Evolutionary conservation across 1,140 invertebrate species (phyloP), one percentile per base, ranked within the genome.

Genomic region (Micrasema longulum): DNA sequence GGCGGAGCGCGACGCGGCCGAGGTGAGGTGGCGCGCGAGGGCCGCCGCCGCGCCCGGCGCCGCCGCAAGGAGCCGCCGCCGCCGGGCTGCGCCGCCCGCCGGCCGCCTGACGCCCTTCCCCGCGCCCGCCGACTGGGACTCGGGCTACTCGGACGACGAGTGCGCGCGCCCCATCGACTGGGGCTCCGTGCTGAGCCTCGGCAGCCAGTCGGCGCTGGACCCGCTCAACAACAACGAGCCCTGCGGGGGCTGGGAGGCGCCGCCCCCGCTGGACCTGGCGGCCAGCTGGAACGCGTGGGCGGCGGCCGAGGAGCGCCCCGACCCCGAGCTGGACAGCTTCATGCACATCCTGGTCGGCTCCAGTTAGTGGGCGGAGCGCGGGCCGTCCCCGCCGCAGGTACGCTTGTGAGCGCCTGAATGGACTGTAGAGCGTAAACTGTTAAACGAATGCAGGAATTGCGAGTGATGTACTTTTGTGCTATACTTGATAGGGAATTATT

Each of bases 121-220:
- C 43, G 87, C 87, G 67, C 57, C 57, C 10, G 11, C 16, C n/a
- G 90, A 90, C 81, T 89, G 87, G 11, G 92, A 93, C 80, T 92
- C 91, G 0, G 90, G 92, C 57, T 91, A 92, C 80, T 91, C 91
- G 76, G 91, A 93, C 78, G 92, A 92, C 76, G 92, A 93, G 79
- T 87, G 88, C 45, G 88, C 87, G 16, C 87, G 91, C 53, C 89
- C 91, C 71, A 95, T 96, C 79, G 95, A 95, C 82, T 96, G 95
- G 94, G 92, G 94, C 77, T 95, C 93, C 31, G 94, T 96, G 74
- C 87, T 96, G 41, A 95, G 92, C 77, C 87, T 96, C 12, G 93
- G 92, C 67, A 92, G 91, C 60, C 91, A 94, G 76, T 94, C 92
- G 63, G 93, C 93, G 77, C 84, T 95, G 20, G 93, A 95, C 81